phyloP scores from a whole-genome alignment of 2,888 invertebrate genomes.

The Harpagoxenus sublaevis region DNA sequence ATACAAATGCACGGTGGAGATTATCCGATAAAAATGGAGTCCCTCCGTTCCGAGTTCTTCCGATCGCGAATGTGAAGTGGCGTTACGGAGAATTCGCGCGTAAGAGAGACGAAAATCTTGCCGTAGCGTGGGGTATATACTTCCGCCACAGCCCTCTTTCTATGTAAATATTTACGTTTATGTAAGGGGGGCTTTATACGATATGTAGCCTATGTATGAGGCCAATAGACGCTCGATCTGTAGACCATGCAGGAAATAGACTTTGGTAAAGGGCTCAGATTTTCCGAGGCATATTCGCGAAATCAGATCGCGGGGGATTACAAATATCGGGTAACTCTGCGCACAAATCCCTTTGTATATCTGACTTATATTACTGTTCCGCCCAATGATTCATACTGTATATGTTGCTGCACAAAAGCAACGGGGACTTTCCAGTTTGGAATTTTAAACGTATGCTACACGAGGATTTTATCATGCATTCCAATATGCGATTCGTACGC shows the following conservation, averaged over 20 bases:
- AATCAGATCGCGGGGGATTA: conserved; percentile 42
- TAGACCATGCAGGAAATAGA: conserved; percentile 50
- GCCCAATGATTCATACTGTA: neutral
- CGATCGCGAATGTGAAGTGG: conserved; percentile 11
- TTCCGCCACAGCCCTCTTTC: conserved; percentile 34
- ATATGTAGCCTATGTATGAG: conserved; percentile 40
- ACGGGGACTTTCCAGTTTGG: neutral
- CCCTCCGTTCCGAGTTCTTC: neutral
- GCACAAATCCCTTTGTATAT: conserved; percentile 30
- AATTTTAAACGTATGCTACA: conserved; percentile 8
- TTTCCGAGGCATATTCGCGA: conserved; percentile 31
- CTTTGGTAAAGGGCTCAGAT: conserved; percentile 42
- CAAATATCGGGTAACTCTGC: conserved; percentile 32
- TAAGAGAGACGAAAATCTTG: conserved; percentile 15
- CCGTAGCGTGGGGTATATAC: neutral
- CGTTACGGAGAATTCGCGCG: conserved; percentile 21
- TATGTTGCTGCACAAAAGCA: neutral
- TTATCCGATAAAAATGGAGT: neutral
- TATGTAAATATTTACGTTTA: conserved; percentile 56
- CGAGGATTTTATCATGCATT: conserved; percentile 4
- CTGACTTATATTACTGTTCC: conserved; percentile 2
- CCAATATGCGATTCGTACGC: neutral
- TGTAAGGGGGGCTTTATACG: conserved; percentile 31
- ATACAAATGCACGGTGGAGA: neutral
- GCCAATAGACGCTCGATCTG: conserved; percentile 50